Evolutionary conservation across 2,888 invertebrate species (phyloP).

Genomic region (Chesias legatella): DNA sequence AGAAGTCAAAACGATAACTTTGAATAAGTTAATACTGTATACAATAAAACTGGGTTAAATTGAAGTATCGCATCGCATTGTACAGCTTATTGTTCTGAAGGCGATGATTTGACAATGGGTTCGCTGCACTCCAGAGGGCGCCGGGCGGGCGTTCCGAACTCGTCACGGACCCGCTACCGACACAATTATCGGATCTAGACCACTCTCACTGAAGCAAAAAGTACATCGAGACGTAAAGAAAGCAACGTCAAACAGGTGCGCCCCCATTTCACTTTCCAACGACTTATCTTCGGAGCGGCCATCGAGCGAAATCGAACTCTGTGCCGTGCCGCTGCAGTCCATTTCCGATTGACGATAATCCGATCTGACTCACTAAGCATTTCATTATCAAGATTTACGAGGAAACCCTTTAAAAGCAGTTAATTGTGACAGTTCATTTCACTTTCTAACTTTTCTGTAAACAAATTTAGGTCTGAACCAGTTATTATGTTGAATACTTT

Average conservation of each 20-base stretch:
- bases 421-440: constrained; percentile 63
- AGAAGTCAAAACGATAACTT: too few relatives aligned
- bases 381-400: constrained; percentile 73
- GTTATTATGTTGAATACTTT: too few relatives aligned
- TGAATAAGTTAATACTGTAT: too few relatives aligned
- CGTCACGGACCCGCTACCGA: constrained; percentile 70
- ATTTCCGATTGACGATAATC: constrained; percentile 23
- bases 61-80: too few relatives aligned
- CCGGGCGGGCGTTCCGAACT: constrained; percentile 48
- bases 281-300: constrained; percentile 52
- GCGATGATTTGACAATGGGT: constrained; percentile 27
- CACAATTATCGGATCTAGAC: constrained; percentile 77
- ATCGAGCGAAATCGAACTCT: constrained; percentile 47
- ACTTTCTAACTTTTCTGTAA: constrained; percentile 57
- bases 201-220: constrained; percentile 79
- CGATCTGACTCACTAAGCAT: constrained; percentile 47
- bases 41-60: too few relatives aligned
- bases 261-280: constrained; percentile 78
- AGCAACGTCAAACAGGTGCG: constrained; percentile 74
- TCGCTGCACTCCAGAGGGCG: constrained; percentile 39
- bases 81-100: background rate
- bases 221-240: constrained; percentile 73
- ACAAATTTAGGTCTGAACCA: constrained; percentile 6
- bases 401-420: constrained; percentile 69
- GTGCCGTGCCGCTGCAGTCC: constrained; percentile 32